phyloP scores from a whole-genome alignment of 1,140 invertebrate genomes.

The Habropoda laboriosa region DNA sequence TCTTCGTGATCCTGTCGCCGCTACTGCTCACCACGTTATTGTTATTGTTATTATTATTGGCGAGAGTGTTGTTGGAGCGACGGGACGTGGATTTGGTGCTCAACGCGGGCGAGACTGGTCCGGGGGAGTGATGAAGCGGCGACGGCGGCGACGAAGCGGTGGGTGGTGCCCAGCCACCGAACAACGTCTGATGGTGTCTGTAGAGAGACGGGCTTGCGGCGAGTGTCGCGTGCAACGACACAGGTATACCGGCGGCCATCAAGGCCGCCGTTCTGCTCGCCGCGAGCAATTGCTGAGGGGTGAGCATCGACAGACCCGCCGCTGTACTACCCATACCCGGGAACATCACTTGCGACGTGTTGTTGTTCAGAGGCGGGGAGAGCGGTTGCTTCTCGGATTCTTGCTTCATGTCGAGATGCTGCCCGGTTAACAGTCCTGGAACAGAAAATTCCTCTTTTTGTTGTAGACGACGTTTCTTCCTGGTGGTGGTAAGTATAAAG shows the following conservation, averaged over 20 bases:
- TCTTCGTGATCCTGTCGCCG: conserved; percentile 72
- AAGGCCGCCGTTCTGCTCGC: conserved; percentile 81
- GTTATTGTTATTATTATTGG: conserved; percentile 77
- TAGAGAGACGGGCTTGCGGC: conserved; percentile 77
- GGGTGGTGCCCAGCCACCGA: conserved; percentile 78
- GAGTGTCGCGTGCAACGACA: conserved; percentile 73
- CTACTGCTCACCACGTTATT: conserved; percentile 79
- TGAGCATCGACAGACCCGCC: conserved; percentile 79
- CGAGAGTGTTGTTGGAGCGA: conserved; percentile 68
- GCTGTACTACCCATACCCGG: conserved; percentile 77
- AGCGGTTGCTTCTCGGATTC: conserved; percentile 74
- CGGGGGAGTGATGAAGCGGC: conserved; percentile 69
- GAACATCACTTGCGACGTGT: conserved; percentile 75
- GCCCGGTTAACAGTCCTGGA: conserved; percentile 77
- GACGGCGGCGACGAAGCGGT: conserved; percentile 73
- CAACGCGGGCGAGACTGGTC: conserved; percentile 73
- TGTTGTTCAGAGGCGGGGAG: conserved; percentile 78
- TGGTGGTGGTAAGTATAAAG: too few species aligned
- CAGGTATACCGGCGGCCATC: conserved; percentile 80
- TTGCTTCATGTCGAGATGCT: conserved; percentile 75
- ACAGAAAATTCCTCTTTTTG: not conserved
- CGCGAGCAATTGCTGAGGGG: conserved; percentile 82
- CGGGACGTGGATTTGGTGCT: conserved; percentile 70
- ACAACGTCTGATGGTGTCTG: conserved; percentile 82
- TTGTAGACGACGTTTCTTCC: too few species aligned